Conservation (phyloP, 2,797 vertebrate species). For the Gymnoscopelus microlampas region DNA sequence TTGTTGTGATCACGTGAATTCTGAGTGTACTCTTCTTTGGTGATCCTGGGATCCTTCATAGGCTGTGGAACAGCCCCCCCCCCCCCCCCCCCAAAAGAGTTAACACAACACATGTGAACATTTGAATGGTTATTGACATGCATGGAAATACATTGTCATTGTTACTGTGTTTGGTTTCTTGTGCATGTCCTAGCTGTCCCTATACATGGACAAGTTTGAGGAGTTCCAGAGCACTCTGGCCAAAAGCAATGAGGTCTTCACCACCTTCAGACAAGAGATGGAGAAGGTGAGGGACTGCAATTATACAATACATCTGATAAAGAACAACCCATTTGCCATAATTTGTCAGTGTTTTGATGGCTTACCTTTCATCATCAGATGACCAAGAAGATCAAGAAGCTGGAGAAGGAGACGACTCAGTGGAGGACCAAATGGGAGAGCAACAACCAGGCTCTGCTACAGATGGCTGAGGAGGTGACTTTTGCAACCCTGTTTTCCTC, state of each 20-base stretch:
- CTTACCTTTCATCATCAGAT: constrained; percentile 80
- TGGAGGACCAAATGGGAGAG: constrained; percentile 99
- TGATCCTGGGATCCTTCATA: too few relatives aligned
- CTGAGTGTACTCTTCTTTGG: too few relatives aligned
- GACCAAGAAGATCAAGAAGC: constrained; percentile 99
- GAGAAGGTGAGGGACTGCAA: constrained; percentile 87
- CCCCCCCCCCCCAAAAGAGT: too few relatives aligned
- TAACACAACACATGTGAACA: too few relatives aligned
- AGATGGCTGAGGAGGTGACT: constrained; percentile 99
- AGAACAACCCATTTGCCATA: neutral
- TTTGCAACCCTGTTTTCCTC: neutral
- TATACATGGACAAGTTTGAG: constrained; percentile 99
- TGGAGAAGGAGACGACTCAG: constrained; percentile 96
- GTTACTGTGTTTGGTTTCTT: neutral
- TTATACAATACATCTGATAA: neutral
- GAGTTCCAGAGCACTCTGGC: constrained; percentile 98
- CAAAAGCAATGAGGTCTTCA: constrained; percentile 99
- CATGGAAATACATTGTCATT: too few relatives aligned
- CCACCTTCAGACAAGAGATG: constrained; percentile 99
- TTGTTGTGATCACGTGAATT: too few relatives aligned
- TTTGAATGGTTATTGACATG: too few relatives aligned
- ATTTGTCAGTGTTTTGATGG: neutral
- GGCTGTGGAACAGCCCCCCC: too few relatives aligned
- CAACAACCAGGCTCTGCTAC: constrained; percentile 97
- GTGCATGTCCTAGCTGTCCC: constrained; percentile 85